These are phyloP conservation scores for Stichopus horrens DNA, from an alignment of 53 echinoderm and acorn worm genomes.

Conservation along the genomic window DNA sequence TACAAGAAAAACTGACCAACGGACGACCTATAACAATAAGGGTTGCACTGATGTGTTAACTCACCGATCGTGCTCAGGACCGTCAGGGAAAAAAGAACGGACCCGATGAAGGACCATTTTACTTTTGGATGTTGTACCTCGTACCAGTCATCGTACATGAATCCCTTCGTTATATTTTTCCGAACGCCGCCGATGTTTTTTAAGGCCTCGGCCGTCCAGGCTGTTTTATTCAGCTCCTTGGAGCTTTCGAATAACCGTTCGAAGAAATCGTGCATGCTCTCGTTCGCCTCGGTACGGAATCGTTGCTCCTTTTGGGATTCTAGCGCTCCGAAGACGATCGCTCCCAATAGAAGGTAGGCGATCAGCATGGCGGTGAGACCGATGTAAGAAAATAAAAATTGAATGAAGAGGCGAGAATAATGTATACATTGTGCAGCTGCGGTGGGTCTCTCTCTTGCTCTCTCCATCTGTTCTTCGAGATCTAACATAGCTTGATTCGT, in stretches of 20 bases:
- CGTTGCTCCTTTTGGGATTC: slow-evolving; percentile 66
- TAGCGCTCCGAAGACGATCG: slow-evolving; percentile 76
- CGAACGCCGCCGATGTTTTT: slow-evolving; percentile 12
- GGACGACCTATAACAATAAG: no score
- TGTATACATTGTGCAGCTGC: slow-evolving; percentile 66
- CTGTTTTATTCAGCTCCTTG: background rate
- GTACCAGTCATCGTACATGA: slow-evolving; percentile 61
- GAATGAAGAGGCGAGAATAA: slow-evolving; percentile 81
- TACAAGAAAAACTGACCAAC: no score
- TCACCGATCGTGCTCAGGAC: slow-evolving; percentile 97
- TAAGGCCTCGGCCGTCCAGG: slow-evolving; percentile 76
- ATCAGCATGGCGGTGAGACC: slow-evolving; percentile 91
- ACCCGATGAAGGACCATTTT: slow-evolving; percentile 97
- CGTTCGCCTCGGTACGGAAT: slow-evolving; percentile 53
- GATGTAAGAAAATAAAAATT: slow-evolving; percentile 88
- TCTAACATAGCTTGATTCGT: slow-evolving; percentile 42
- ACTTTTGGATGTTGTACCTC: slow-evolving; percentile 36
- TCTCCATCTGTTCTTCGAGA: slow-evolving; percentile 42
- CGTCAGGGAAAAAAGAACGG: slow-evolving; percentile 91
- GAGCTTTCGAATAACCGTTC: slow-evolving; percentile 58
- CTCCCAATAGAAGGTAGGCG: slow-evolving; percentile 85
- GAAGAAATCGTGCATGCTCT: slow-evolving; percentile 62
- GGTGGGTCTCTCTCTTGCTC: slow-evolving; percentile 52
- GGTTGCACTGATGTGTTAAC: slow-evolving; percentile 24
- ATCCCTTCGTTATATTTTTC: background rate